These are phyloP conservation scores for Leptarthrus brevirostris DNA, from an alignment of 2,888 invertebrate species.

Conservation along the genomic window DNA sequence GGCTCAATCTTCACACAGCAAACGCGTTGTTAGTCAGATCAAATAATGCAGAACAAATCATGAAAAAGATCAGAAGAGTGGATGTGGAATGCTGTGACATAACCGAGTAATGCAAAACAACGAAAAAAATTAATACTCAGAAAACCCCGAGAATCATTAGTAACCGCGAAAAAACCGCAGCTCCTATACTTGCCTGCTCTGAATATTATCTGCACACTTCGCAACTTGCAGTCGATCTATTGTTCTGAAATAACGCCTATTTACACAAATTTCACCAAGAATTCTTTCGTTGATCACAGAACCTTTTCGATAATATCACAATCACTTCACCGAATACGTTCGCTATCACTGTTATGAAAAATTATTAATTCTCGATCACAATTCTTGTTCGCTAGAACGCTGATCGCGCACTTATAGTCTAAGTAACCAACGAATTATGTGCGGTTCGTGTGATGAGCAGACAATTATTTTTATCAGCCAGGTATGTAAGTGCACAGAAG, in stretches of 20 bases:
- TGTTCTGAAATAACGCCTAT: background rate
- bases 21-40: background rate
- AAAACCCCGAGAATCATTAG: background rate
- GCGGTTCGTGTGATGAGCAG: slow-evolving; percentile 8
- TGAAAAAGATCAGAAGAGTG: background rate
- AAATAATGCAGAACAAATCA: background rate
- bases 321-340: background rate
- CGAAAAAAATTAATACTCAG: slow-evolving; percentile 5
- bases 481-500: background rate
- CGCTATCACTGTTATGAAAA: background rate
- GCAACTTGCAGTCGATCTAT: background rate
- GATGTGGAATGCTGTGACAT: slow-evolving; percentile 14
- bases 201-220: background rate
- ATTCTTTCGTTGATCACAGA: background rate
- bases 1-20: background rate
- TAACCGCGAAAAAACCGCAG: slow-evolving; percentile 21
- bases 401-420: slow-evolving; percentile 1
- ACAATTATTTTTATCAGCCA: slow-evolving; percentile 21
- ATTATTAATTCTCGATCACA: background rate
- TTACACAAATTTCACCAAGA: slow-evolving; percentile 13
- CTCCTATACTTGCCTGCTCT: slow-evolving; percentile 13
- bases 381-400: background rate
- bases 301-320: background rate
- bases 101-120: background rate
- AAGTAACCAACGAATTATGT: background rate